Conservation (phyloP, 2,113 vertebrate genomes). For the Cisticola juncidis region DNA sequence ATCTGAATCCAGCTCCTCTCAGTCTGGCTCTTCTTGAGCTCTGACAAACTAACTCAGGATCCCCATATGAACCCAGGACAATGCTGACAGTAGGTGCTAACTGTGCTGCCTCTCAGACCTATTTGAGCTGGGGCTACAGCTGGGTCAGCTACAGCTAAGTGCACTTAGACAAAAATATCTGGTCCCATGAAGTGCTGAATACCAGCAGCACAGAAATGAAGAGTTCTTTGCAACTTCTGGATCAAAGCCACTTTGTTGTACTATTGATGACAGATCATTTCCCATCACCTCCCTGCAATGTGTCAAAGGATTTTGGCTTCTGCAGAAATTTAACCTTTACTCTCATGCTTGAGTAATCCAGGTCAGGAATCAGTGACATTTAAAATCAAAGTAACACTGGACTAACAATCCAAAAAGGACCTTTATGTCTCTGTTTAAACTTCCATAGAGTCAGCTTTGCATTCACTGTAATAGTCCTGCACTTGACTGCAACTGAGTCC, state of each 20-base stretch:
- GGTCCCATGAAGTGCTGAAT: not conserved
- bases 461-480: not conserved
- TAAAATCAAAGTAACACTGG: not conserved
- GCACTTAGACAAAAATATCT: not conserved
- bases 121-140: not conserved
- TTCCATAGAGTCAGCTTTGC: not conserved
- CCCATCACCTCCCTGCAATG: not conserved
- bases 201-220: not conserved
- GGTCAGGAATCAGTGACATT: not conserved
- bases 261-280: not conserved
- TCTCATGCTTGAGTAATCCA: not conserved
- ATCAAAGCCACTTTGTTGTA: not conserved
- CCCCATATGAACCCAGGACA: not conserved
- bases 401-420: not conserved
- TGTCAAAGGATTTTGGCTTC: slow-evolving; percentile 13
- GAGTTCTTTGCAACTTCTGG: not conserved
- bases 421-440: not conserved
- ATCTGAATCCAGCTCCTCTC: not conserved
- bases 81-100: not conserved
- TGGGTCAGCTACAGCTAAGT: not conserved
- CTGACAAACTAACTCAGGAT: not conserved
- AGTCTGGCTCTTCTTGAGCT: slow-evolving; percentile 8
- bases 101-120: not conserved
- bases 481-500: not conserved
- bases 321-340: not conserved